Base-by-base conservation (phyloP, 2,797 vertebrate genomes). In the Sphaeramia orbicularis region DNA sequence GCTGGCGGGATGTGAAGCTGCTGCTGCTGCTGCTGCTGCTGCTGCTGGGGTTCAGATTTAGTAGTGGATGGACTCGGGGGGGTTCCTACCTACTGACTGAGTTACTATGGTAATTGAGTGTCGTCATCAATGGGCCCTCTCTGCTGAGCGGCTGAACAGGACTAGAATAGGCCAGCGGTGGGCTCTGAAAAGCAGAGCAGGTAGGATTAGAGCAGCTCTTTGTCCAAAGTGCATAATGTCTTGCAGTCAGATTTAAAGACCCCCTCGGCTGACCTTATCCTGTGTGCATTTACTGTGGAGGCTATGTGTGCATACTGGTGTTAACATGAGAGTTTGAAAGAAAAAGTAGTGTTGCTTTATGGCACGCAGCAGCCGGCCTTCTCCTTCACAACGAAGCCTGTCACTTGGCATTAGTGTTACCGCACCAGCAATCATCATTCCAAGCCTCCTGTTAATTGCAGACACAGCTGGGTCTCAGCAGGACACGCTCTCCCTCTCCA, bases 371-470 rank as follows among this genome's bases (percentile, higher is more conserved):
- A 24, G 79, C 74, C 80, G 81, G 79, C 76, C 75, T 52, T 89
- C 72, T 96, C 94, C 95, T 96, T 94, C 96, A 95, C 94, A 95
- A 80, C 76, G 85, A 95, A 96, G 95, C 95, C 95, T 98, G 98
- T 97, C 97, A 95, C 95, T 97, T 96, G 94, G 92, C 90, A 97
- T 99, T 95, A 97, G 96, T 94, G 96, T 99, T 96, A 95, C 95
- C 91, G 92, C 95, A 93, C 95, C 95, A 96, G 95, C 96, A 97
- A 97, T 96, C 96, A 96, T 97, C 96, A 96, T 99, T 97, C 95
- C 95, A 95, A 96, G 96, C 96, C 95, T 97, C 96, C 96, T 95
- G 96, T 96, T 99, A 98, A 98, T 98, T 98, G 97, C 95, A 95
- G 95, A 95, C 97, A 98, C 97, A 99, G 98, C 97, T 99, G 98